These are phyloP conservation scores for Lampropteryx suffumata DNA, from an alignment of 2,888 invertebrate genomes.

Conservation along the genomic window DNA sequence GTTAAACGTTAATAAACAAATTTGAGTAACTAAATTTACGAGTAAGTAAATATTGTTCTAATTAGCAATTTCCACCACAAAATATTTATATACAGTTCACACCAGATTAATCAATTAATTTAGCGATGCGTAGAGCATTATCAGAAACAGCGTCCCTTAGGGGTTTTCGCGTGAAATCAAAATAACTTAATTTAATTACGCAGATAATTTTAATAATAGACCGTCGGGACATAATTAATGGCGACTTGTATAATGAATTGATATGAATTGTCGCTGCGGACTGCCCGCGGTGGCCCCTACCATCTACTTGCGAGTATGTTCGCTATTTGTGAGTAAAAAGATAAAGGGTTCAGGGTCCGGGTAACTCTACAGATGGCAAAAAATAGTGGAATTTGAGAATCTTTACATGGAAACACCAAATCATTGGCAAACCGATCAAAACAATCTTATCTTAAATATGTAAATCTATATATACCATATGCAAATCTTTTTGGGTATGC, in stretches of 20 bases:
- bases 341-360: too few relatives aligned
- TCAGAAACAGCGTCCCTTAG: slow-evolving; percentile 9
- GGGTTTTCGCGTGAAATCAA: slow-evolving; percentile 24
- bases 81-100: background rate
- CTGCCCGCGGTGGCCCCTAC: slow-evolving; percentile 15
- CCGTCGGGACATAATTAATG: slow-evolving; percentile 28
- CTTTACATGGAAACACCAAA: too few relatives aligned
- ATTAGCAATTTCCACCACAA: background rate
- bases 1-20: too few relatives aligned
- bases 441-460: too few relatives aligned
- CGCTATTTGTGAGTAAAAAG: too few relatives aligned
- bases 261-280: slow-evolving; percentile 29
- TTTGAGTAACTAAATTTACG: too few relatives aligned
- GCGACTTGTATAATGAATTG: slow-evolving; percentile 31
- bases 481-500: too few relatives aligned
- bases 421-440: too few relatives aligned
- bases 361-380: too few relatives aligned
- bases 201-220: slow-evolving; percentile 33
- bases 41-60: too few relatives aligned
- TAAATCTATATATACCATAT: too few relatives aligned
- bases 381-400: too few relatives aligned
- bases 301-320: background rate
- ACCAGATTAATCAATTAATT: slow-evolving; percentile 18
- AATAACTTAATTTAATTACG: slow-evolving; percentile 23
- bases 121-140: slow-evolving; percentile 3